These are phyloP conservation scores for Lineus longissimus DNA, from an alignment of 1,140 invertebrate species.

Conservation along the genomic window DNA sequence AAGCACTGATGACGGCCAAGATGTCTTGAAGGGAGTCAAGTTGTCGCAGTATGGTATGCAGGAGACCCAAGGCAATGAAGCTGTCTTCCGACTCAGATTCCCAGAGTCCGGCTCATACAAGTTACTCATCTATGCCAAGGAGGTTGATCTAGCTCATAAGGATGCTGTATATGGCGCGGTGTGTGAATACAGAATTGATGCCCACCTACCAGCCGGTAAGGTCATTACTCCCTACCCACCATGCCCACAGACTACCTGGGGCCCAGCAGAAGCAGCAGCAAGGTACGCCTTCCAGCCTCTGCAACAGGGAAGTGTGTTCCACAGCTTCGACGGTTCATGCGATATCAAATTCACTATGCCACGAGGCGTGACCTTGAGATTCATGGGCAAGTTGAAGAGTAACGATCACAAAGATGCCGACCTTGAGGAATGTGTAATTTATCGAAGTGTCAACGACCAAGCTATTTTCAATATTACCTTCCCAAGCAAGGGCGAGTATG, in stretches of 20 bases:
- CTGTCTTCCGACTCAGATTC: conserved; percentile 49
- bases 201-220: conserved; percentile 1
- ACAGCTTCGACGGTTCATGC: conserved; percentile 43
- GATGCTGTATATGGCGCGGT: conserved; percentile 53
- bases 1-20: conserved; percentile 44
- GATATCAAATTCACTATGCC: conserved; percentile 41
- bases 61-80: conserved; percentile 44
- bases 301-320: conserved; percentile 43
- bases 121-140: conserved; percentile 52
- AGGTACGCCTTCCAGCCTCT: conserved; percentile 45
- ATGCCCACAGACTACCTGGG: conserved; percentile 51
- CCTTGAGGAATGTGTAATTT: conserved; percentile 46
- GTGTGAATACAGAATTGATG: conserved; percentile 50
- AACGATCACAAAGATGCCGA: conserved; percentile 42
- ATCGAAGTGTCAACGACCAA: conserved; percentile 45
- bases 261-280: conserved; percentile 25
- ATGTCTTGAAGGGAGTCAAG: conserved; percentile 44
- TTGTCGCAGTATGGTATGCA: conserved; percentile 50
- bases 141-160: conserved; percentile 46
- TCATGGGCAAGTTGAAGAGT: conserved; percentile 52
- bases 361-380: conserved; percentile 39
- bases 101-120: conserved; percentile 49
- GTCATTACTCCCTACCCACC: conserved; percentile 48
- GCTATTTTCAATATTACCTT: conserved; percentile 51
- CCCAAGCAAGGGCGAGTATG: conserved; percentile 49